Percentiles rank a stretch among this genome's conserved stretches.
Evolutionary conservation across 2,113 vertebrate genomes (phyloP).

Genomic region (Proterorhinus semilunaris): DNA sequence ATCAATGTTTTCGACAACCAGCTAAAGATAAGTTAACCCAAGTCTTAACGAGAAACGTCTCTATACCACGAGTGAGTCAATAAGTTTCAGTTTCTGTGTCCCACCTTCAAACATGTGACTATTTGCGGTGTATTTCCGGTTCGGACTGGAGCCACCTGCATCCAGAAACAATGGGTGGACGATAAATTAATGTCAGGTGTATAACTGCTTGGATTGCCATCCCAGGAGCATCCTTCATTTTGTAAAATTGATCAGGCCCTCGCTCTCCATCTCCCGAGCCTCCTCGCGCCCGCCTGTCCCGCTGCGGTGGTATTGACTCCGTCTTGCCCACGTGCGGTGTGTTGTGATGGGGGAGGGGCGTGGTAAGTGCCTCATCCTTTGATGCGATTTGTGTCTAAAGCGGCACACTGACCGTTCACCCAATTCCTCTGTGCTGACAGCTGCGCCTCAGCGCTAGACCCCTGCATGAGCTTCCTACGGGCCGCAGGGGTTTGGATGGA

Average conservation of each 20-base stretch:
- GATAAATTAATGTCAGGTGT: not conserved
- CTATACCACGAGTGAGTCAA: too few relatives aligned
- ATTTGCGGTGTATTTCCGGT: too few relatives aligned
- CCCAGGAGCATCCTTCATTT: not conserved
- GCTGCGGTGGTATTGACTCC: not conserved
- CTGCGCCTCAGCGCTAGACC: slow-evolving; percentile 25
- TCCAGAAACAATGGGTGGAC: not conserved
- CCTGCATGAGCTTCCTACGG: slow-evolving; percentile 1
- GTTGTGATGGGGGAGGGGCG: slow-evolving; percentile 6
- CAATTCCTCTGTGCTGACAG: slow-evolving; percentile 53
- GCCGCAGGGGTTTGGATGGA: not conserved
- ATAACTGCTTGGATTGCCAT: not conserved
- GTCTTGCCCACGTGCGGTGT: slow-evolving; percentile 3
- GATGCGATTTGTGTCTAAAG: slow-evolving; percentile 67
- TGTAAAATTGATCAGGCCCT: not conserved
- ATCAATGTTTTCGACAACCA: too few relatives aligned
- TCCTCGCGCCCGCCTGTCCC: not conserved
- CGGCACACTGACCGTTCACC: slow-evolving; percentile 61
- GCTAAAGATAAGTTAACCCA: too few relatives aligned
- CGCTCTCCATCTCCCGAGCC: not conserved
- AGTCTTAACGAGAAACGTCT: too few relatives aligned
- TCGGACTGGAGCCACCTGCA: not conserved
- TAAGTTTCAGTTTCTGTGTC: too few relatives aligned
- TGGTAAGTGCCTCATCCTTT: slow-evolving; percentile 55
- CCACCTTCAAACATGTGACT: too few relatives aligned